Evolutionary conservation across 2,113 vertebrate genomes (phyloP).

Genomic region (Rhinolophus ferrumequinum): DNA sequence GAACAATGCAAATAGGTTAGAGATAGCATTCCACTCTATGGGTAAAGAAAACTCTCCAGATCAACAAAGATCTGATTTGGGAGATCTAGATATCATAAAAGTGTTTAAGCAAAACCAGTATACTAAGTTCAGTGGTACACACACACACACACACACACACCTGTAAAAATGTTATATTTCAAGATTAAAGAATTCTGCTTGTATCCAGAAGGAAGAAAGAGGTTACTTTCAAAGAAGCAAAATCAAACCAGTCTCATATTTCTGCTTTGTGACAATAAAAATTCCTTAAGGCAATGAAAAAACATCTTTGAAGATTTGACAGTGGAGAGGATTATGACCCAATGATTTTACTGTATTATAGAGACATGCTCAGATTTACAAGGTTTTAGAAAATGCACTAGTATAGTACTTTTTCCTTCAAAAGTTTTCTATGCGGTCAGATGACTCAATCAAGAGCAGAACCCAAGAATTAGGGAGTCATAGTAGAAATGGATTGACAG

Average conservation of each 20-base stretch:
- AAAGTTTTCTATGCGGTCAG: constrained; percentile 50
- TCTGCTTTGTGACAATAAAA: constrained; percentile 52
- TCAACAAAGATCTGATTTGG: not conserved
- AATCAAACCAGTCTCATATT: constrained; percentile 54
- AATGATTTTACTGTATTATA: constrained; percentile 59
- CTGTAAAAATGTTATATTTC: constrained; percentile 30
- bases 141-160: not conserved
- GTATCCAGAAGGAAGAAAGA: constrained; percentile 40
- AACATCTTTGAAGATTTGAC: constrained; percentile 58
- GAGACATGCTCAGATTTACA: constrained; percentile 51
- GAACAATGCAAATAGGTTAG: not conserved
- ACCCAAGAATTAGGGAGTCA: not conserved
- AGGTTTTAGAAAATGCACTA: constrained; percentile 53
- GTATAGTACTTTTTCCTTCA: constrained; percentile 5
- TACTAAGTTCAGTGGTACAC: not conserved
- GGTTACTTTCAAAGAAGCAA: constrained; percentile 47
- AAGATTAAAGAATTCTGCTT: constrained; percentile 51
- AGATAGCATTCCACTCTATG: not conserved
- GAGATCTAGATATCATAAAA: not conserved
- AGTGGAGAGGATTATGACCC: constrained; percentile 37
- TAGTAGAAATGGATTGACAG: not conserved
- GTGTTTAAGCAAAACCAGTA: constrained; percentile 1
- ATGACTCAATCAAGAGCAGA: constrained; percentile 55
- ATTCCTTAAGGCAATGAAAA: constrained; percentile 56
- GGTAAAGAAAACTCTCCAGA: not conserved